phyloP scores from a whole-genome alignment of 2,797 vertebrate species.

The Mergus octosetaceus region DNA sequence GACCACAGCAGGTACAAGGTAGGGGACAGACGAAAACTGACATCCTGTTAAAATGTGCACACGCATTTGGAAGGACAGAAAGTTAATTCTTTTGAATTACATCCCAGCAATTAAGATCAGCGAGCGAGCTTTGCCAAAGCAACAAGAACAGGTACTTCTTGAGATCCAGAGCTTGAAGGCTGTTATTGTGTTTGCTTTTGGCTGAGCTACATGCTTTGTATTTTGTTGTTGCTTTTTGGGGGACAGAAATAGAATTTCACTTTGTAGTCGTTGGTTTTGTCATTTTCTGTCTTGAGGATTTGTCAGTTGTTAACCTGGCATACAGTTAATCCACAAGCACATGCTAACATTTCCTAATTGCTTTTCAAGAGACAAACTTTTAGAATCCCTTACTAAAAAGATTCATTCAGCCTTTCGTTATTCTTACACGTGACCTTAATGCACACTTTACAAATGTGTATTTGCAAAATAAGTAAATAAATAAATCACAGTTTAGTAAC shows the following conservation, averaged over 20 bases:
- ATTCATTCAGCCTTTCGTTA: neutral
- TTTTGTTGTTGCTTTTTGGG: neutral
- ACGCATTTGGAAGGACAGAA: neutral
- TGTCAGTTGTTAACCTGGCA: neutral
- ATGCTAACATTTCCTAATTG: neutral
- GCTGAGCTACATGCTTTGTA: neutral
- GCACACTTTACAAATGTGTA: neutral
- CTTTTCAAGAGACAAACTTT: neutral
- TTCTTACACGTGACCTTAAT: neutral
- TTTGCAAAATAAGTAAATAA: neutral
- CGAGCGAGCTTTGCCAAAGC: neutral
- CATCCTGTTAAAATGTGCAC: constrained; percentile 23
- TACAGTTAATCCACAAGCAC: constrained; percentile 1
- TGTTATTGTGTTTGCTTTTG: neutral
- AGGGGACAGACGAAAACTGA: constrained; percentile 11
- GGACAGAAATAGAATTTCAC: neutral
- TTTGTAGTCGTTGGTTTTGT: neutral
- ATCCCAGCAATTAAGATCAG: neutral
- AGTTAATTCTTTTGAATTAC: neutral
- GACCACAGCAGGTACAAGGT: neutral
- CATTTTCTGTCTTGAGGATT: neutral
- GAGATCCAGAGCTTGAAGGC: neutral
- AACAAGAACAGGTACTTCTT: neutral
- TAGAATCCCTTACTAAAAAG: neutral
- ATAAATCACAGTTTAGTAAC: neutral